phyloP scores from a whole-genome alignment of 2,113 vertebrate genomes.

The Tautogolabrus adspersus region DNA sequence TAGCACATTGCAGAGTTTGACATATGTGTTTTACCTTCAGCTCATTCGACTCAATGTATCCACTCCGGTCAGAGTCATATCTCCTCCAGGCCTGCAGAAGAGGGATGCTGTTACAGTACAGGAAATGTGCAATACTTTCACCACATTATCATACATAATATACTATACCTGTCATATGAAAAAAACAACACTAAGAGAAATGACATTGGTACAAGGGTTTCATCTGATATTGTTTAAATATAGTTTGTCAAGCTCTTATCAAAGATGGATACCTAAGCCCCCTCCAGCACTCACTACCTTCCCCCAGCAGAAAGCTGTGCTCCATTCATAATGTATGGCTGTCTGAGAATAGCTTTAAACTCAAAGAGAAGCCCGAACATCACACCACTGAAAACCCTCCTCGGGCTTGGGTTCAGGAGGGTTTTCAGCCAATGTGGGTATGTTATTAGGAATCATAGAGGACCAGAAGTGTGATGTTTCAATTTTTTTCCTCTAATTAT shows the following conservation, averaged over 20 bases:
- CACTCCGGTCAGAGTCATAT: conserved; percentile 96
- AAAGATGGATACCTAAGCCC: conserved; percentile 72
- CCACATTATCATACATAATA: neutral
- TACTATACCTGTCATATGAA: neutral
- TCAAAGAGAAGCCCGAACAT: conserved; percentile 49
- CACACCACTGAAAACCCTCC: conserved; percentile 46
- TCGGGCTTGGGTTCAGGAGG: neutral
- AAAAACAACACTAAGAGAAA: neutral
- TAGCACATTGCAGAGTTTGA: neutral
- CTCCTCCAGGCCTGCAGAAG: conserved; percentile 90
- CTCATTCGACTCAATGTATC: conserved; percentile 97
- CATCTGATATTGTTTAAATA: conserved; percentile 45
- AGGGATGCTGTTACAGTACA: neutral
- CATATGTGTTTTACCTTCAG: conserved; percentile 89
- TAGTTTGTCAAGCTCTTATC: conserved; percentile 65
- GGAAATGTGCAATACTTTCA: neutral
- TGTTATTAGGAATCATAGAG: conserved; percentile 15
- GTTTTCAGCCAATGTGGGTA: conserved; percentile 1
- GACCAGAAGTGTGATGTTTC: conserved; percentile 21
- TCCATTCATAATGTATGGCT: conserved; percentile 83
- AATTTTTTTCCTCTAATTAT: conserved; percentile 20
- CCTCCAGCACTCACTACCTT: conserved; percentile 40
- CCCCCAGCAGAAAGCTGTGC: conserved; percentile 62
- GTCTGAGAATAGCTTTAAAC: conserved; percentile 79
- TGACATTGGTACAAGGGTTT: neutral